Conservation (phyloP, 2,113 vertebrate genomes). For the Xiphias gladius region DNA sequence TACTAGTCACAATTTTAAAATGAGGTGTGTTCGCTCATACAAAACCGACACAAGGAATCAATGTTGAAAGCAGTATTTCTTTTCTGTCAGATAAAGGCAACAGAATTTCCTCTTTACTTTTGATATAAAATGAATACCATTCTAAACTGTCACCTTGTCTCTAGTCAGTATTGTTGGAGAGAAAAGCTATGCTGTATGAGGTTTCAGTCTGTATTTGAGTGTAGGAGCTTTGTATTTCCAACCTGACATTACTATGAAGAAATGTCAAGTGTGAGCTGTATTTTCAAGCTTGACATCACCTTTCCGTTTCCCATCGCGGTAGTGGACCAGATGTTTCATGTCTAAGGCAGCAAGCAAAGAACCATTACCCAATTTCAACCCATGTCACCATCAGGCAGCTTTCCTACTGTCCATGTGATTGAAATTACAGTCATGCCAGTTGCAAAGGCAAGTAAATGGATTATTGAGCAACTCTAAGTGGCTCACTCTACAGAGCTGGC, state of each 20-base stretch:
- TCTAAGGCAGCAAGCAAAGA: slow-evolving; percentile 44
- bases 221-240: slow-evolving; percentile 45
- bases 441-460: slow-evolving; percentile 74
- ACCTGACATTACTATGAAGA: slow-evolving; percentile 27
- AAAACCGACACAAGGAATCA: neutral
- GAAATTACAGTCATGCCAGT: slow-evolving; percentile 71
- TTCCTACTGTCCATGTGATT: slow-evolving; percentile 63
- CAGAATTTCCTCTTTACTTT: neutral
- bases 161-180: neutral
- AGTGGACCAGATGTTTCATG: slow-evolving; percentile 41
- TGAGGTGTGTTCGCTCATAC: neutral
- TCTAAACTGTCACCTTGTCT: neutral
- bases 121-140: neutral
- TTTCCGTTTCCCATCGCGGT: slow-evolving; percentile 24
- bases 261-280: neutral
- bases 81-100: neutral
- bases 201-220: slow-evolving; percentile 35
- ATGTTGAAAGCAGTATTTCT: neutral
- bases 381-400: slow-evolving; percentile 59
- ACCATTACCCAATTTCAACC: slow-evolving; percentile 62
- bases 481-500: slow-evolving; percentile 47
- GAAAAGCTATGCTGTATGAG: neutral
- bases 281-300: neutral
- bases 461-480: slow-evolving; percentile 75
- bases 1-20: neutral